A percentile compares a stretch with the other conserved stretches of the same genome.
phyloP scores from a whole-genome alignment of 2,888 invertebrate genomes.

The Ophraella communa region DNA sequence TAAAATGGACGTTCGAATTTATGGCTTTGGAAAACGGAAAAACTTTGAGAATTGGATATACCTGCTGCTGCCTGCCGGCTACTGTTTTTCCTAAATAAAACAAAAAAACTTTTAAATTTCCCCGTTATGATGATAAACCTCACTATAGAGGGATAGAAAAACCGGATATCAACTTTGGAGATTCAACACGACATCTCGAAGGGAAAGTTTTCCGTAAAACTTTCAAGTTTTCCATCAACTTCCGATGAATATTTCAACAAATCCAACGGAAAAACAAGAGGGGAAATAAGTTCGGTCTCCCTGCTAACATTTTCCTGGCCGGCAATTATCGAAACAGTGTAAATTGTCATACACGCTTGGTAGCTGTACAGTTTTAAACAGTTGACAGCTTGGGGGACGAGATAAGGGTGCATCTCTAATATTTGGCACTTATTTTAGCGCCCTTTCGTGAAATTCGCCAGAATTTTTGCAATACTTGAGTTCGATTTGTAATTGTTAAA shows the following conservation, averaged over 20 bases:
- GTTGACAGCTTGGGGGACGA: constrained; percentile 2
- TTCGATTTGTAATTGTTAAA: too few relatives aligned
- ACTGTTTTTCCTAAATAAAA: too few relatives aligned
- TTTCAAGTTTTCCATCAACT: constrained; percentile 25
- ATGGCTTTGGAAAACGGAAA: too few relatives aligned
- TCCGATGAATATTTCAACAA: constrained; percentile 29
- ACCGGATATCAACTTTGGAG: constrained; percentile 4
- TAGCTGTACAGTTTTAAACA: not conserved
- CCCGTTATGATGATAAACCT: not conserved
- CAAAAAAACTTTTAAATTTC: not conserved
- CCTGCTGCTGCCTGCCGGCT: too few relatives aligned
- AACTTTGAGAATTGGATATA: too few relatives aligned
- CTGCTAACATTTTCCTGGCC: constrained; percentile 20
- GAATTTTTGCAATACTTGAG: too few relatives aligned
- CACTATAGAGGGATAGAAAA: not conserved
- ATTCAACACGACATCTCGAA: constrained; percentile 21
- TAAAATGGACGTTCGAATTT: too few relatives aligned
- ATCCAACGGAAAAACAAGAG: constrained; percentile 12
- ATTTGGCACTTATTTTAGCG: not conserved
- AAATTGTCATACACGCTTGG: constrained; percentile 19
- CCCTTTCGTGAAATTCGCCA: not conserved
- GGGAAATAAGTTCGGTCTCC: constrained; percentile 5
- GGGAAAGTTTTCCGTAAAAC: constrained; percentile 15
- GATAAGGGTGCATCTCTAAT: constrained; percentile 16
- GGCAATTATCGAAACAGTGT: constrained; percentile 28